Conservation (phyloP, 2,797 vertebrate genomes). For the Eleutherodactylus coqui region DNA sequence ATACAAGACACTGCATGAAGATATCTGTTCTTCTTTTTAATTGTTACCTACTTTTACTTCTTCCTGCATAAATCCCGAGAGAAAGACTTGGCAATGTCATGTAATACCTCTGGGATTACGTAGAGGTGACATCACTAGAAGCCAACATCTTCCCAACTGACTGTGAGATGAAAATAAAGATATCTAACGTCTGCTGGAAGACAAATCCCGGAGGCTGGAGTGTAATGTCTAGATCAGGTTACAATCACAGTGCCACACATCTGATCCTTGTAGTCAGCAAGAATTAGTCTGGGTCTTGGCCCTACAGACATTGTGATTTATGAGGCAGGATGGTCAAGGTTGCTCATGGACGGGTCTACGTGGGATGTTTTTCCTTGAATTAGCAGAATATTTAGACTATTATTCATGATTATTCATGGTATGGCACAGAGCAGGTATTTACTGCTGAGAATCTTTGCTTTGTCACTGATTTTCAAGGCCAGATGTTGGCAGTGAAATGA, state of each 20-base stretch:
- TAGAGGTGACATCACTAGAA: constrained; percentile 8
- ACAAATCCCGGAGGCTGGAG: not conserved
- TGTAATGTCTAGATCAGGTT: not conserved
- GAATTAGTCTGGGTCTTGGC: not conserved
- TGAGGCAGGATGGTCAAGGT: not conserved
- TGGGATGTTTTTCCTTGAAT: not conserved
- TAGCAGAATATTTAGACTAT: not conserved
- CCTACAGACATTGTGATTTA: not conserved
- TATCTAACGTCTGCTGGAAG: not conserved
- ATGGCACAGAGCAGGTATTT: not conserved
- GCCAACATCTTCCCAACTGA: not conserved
- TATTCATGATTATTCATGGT: not conserved
- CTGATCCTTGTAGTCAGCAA: too few relatives aligned
- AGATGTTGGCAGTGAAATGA: not conserved
- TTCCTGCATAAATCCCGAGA: not conserved
- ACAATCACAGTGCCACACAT: not conserved
- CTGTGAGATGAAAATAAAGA: constrained; percentile 19
- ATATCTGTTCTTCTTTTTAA: not conserved
- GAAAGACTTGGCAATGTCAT: not conserved
- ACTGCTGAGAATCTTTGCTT: not conserved
- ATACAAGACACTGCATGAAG: not conserved
- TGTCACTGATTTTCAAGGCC: constrained; percentile 1
- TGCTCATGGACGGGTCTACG: not conserved
- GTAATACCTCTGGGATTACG: not conserved
- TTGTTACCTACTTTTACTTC: not conserved